phyloP scores from a whole-genome alignment of 1,140 invertebrate genomes.

The Agraylea sexmaculata region DNA sequence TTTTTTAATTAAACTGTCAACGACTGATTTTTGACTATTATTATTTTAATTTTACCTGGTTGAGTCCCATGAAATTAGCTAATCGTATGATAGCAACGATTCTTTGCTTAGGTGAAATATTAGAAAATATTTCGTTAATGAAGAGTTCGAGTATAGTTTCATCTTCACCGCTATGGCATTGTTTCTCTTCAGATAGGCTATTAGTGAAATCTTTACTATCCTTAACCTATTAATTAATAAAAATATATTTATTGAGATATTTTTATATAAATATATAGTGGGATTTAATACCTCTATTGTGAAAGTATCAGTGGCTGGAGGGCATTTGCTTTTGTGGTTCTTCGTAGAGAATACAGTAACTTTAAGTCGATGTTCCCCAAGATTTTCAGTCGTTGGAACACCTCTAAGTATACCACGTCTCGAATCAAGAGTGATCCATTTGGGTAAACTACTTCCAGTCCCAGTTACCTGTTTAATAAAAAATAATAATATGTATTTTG shows the following conservation, averaged over 20 bases:
- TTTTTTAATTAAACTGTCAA: too few species aligned
- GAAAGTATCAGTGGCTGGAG: constrained; percentile 35
- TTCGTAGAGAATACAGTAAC: constrained; percentile 26
- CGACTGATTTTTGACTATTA: too few species aligned
- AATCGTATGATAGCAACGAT: constrained; percentile 35
- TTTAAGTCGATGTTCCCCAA: constrained; percentile 33
- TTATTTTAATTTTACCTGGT: constrained; percentile 31
- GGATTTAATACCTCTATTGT: constrained; percentile 39
- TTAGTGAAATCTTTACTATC: constrained; percentile 33
- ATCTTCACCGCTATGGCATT: constrained; percentile 29
- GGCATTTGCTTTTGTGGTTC: constrained; percentile 28
- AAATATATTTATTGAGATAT: constrained; percentile 1
- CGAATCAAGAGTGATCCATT: constrained; percentile 38
- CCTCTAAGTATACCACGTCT: constrained; percentile 37
- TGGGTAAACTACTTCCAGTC: constrained; percentile 30
- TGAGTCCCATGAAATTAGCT: constrained; percentile 37
- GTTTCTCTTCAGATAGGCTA: constrained; percentile 26
- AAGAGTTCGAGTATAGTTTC: constrained; percentile 32
- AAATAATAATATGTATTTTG: background rate
- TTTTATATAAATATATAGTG: too few species aligned
- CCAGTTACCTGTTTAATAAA: constrained; percentile 19
- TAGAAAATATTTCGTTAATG: constrained; percentile 30
- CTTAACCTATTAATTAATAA: constrained; percentile 28
- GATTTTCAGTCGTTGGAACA: constrained; percentile 31
- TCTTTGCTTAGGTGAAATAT: constrained; percentile 30